These are phyloP conservation scores for Dicrurus megarhynchus DNA, from an alignment of 2,113 vertebrate genomes.

Conservation along the genomic window DNA sequence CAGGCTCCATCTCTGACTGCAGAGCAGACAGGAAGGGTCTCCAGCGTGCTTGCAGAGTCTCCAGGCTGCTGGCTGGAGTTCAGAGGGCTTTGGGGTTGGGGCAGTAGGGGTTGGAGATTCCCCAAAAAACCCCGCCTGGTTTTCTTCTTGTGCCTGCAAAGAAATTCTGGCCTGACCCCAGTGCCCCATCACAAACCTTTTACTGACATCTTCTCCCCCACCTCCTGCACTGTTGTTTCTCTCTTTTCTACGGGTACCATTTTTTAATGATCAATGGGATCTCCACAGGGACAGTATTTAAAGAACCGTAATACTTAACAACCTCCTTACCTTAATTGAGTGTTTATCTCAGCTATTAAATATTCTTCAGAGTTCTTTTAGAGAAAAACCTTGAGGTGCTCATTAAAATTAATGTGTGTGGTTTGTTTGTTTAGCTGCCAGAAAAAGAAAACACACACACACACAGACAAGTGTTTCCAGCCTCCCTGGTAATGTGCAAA, in stretches of 20 bases:
- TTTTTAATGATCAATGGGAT: background rate
- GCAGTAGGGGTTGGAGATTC: rapidly evolving
- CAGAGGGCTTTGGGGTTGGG: rapidly evolving
- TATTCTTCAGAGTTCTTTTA: slow-evolving; percentile 28
- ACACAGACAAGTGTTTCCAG: background rate
- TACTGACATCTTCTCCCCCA: background rate
- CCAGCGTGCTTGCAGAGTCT: background rate
- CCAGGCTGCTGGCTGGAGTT: background rate
- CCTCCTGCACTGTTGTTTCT: background rate
- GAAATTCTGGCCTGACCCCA: background rate
- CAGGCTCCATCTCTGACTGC: background rate
- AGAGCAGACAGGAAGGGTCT: background rate
- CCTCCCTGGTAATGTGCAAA: background rate
- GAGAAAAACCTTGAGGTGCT: slow-evolving; percentile 38
- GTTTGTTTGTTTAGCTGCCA: slow-evolving; percentile 40
- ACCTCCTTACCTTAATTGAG: slow-evolving; percentile 30
- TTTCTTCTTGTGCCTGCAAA: background rate
- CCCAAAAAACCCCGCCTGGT: rapidly evolving
- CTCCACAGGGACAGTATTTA: background rate
- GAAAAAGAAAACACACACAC: background rate
- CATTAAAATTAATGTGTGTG: slow-evolving; percentile 50
- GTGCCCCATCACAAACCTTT: background rate
- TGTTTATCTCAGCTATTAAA: slow-evolving; percentile 42
- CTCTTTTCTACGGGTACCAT: background rate
- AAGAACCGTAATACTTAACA: background rate